Conservation (phyloP, 64 coral and sea anemone genomes). For the Astreopora myriophthalma region DNA sequence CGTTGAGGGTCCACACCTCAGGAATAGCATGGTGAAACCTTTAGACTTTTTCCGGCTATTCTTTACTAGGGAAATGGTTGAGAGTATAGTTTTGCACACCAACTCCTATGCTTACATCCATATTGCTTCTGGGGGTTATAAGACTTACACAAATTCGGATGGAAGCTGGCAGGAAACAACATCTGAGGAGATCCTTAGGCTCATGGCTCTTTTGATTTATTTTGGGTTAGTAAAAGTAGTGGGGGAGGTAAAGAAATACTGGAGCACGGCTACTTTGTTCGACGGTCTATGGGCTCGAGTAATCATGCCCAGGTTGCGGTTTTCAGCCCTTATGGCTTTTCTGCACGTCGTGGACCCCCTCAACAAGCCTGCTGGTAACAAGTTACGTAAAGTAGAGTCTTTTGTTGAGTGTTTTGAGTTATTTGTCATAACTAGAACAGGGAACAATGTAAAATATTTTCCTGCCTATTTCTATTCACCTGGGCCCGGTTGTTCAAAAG, state of each 20-base stretch:
- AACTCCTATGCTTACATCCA: slow-evolving; percentile 50
- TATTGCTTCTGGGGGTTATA: not conserved
- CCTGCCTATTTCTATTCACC: no score
- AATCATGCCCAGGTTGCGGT: slow-evolving; percentile 47
- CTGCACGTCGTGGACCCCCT: slow-evolving; percentile 65
- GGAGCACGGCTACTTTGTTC: slow-evolving; percentile 69
- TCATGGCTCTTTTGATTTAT: slow-evolving; percentile 52
- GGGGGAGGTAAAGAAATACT: slow-evolving; percentile 37
- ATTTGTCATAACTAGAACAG: no score
- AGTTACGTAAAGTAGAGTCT: slow-evolving; percentile 46
- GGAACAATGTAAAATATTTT: no score
- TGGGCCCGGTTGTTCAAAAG: no score
- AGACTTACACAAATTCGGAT: slow-evolving; percentile 14
- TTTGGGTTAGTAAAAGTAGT: slow-evolving; percentile 38
- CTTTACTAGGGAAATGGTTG: slow-evolving; percentile 52
- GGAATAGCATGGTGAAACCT: not conserved
- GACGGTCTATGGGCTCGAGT: slow-evolving; percentile 67
- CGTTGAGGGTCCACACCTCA: slow-evolving; percentile 18
- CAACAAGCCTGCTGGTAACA: slow-evolving; percentile 22
- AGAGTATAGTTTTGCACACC: slow-evolving; percentile 42
- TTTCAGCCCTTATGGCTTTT: slow-evolving; percentile 55
- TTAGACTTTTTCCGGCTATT: slow-evolving; percentile 51
- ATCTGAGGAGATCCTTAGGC: slow-evolving; percentile 24
- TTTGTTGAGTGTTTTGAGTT: slow-evolving; percentile 64
- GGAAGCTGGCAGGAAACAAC: slow-evolving; percentile 56